Evolutionary conservation across 2,888 invertebrate species (phyloP).

Genomic region (Spatulosminthurus flaviceps): DNA sequence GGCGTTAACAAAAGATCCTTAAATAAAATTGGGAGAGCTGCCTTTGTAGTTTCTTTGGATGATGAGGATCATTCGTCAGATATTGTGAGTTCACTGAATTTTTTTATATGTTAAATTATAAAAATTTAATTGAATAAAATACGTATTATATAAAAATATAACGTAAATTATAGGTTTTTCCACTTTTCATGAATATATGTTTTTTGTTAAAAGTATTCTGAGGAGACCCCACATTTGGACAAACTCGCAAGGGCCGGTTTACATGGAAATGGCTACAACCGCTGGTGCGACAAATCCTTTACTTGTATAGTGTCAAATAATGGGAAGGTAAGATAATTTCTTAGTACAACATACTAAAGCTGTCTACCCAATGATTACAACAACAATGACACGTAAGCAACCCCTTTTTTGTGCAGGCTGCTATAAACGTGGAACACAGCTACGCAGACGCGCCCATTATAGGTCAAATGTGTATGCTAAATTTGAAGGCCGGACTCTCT

Average conservation of each 20-base stretch:
- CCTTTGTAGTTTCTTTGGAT: slow-evolving; percentile 91
- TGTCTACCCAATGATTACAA: background rate
- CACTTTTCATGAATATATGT: background rate
- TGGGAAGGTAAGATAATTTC: slow-evolving; percentile 73
- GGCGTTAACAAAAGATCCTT: slow-evolving; percentile 90
- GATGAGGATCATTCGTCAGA: slow-evolving; percentile 89
- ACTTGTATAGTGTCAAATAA: slow-evolving; percentile 92
- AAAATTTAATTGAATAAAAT: too few species aligned
- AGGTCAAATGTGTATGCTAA: too few species aligned
- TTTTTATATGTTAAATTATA: too few species aligned
- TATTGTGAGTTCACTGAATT: slow-evolving; percentile 67
- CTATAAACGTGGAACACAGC: too few species aligned
- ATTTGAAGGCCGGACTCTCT: too few species aligned
- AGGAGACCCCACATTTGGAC: background rate
- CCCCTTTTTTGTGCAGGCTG: too few species aligned
- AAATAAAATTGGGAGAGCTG: slow-evolving; percentile 91
- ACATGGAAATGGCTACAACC: slow-evolving; percentile 94
- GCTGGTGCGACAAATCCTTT: slow-evolving; percentile 99
- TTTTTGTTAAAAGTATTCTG: background rate
- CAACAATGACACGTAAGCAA: too few species aligned
- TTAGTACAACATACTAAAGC: background rate
- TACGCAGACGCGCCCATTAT: too few species aligned
- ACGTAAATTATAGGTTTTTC: too few species aligned
- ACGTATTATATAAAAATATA: too few species aligned
- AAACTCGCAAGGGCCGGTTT: slow-evolving; percentile 84